Percentiles rank a stretch among this genome's conserved stretches.
Evolutionary conservation across 2,113 vertebrate genomes (phyloP).

Genomic region (Nesoenas mayeri): DNA sequence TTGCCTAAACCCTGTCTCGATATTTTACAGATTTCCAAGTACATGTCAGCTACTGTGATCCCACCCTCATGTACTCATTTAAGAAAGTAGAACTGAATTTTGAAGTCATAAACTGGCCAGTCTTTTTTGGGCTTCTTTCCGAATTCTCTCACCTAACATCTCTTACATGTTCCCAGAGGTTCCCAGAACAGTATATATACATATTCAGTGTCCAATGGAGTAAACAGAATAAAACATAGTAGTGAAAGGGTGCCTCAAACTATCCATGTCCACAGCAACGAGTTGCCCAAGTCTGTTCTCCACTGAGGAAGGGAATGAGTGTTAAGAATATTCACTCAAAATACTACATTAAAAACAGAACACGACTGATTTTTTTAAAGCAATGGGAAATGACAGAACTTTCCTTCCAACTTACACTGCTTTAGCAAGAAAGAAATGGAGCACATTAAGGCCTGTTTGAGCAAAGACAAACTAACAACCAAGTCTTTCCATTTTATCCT

Average conservation of each 20-base stretch:
- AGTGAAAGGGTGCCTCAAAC: not conserved
- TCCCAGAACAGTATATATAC: not conserved
- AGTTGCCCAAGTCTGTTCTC: not conserved
- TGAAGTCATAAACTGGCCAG: not conserved
- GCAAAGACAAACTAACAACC: not conserved
- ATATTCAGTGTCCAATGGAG: not conserved
- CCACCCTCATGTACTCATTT: rapidly evolving
- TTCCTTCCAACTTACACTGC: not conserved
- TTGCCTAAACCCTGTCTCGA: not conserved
- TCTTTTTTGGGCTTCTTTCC: not conserved
- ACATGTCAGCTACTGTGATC: not conserved
- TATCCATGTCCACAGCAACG: not conserved
- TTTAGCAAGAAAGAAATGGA: not conserved
- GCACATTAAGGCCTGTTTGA: not conserved
- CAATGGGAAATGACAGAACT: not conserved
- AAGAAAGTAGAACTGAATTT: not conserved
- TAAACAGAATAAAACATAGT: not conserved
- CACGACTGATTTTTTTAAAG: not conserved
- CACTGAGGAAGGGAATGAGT: not conserved
- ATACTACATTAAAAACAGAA: not conserved
- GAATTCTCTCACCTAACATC: not conserved
- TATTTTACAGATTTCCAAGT: not conserved
- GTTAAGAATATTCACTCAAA: not conserved
- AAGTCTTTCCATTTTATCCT: not conserved
- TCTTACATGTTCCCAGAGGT: not conserved